These are phyloP conservation scores for Gallinago paraguaiae DNA, from an alignment of 2,113 vertebrate species.

Conservation along the genomic window DNA sequence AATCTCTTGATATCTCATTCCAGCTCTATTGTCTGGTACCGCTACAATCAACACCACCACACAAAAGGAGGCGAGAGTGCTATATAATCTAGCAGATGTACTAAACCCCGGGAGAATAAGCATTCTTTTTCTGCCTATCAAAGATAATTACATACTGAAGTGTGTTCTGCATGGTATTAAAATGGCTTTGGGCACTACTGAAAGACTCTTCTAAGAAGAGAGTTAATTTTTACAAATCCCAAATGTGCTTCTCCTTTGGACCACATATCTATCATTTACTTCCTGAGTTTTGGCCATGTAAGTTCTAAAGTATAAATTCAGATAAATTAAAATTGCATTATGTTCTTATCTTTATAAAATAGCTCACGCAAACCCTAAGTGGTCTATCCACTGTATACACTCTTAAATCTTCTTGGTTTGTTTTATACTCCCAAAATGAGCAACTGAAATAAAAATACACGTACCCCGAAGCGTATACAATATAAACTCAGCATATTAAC, in stretches of 20 bases:
- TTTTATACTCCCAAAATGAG: neutral
- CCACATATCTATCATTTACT: neutral
- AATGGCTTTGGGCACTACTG: neutral
- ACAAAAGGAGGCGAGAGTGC: neutral
- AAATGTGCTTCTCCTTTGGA: neutral
- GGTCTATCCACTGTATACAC: neutral
- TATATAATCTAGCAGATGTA: conserved; percentile 26
- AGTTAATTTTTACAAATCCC: neutral
- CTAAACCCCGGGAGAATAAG: neutral
- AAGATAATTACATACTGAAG: conserved; percentile 46
- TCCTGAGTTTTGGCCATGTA: neutral
- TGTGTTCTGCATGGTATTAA: neutral
- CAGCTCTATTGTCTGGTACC: conserved; percentile 14
- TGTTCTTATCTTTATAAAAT: neutral
- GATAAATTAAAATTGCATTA: neutral
- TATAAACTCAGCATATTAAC: neutral
- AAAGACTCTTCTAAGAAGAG: neutral
- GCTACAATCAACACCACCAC: neutral
- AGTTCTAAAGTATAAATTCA: neutral
- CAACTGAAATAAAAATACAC: neutral
- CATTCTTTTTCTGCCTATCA: conserved; percentile 21
- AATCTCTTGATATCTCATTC: neutral
- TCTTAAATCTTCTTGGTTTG: neutral
- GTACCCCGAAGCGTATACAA: neutral
- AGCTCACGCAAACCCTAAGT: neutral